Conservation (phyloP, 2,888 invertebrate genomes). For the Hirtodrosophila confusa region DNA sequence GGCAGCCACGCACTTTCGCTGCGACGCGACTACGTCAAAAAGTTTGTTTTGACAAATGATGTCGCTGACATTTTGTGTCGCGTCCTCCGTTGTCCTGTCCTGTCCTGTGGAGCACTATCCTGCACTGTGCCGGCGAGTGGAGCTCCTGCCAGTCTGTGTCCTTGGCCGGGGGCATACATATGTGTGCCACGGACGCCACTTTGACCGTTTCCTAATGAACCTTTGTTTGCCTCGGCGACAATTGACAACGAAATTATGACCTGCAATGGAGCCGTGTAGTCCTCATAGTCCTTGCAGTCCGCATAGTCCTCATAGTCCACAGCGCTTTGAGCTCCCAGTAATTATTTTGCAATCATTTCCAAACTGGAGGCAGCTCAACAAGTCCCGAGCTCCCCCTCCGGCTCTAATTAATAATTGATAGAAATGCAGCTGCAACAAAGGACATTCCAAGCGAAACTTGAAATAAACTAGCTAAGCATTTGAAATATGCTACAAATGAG, state of each 20-base stretch:
- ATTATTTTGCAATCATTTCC: constrained; percentile 41
- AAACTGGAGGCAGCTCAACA: constrained; percentile 34
- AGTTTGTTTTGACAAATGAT: constrained; percentile 78
- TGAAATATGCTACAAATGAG: too few species aligned
- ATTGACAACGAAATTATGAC: constrained; percentile 51
- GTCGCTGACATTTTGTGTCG: constrained; percentile 65
- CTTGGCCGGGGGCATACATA: constrained; percentile 21
- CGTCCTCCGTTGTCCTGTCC: constrained; percentile 14
- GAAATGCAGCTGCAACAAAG: background rate
- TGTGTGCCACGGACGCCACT: constrained; percentile 51
- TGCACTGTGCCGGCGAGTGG: too few species aligned
- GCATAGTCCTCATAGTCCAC: background rate
- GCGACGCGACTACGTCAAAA: constrained; percentile 69
- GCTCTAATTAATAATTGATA: background rate
- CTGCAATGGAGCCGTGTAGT: constrained; percentile 13
- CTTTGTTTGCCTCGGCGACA: constrained; percentile 46
- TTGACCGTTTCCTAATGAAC: constrained; percentile 66
- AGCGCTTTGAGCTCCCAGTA: constrained; percentile 8
- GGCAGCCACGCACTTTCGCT: constrained; percentile 67
- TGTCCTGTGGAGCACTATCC: constrained; percentile 7
- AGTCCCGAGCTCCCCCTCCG: constrained; percentile 21
- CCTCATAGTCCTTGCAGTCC: background rate
- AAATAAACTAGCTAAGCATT: too few species aligned
- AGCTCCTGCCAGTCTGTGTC: too few species aligned
- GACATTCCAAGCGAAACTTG: too few species aligned